A percentile compares a stretch with the other conserved stretches of the same genome.
phyloP scores from a whole-genome alignment of 2,113 vertebrate species.

The Galemys pyrenaicus region DNA sequence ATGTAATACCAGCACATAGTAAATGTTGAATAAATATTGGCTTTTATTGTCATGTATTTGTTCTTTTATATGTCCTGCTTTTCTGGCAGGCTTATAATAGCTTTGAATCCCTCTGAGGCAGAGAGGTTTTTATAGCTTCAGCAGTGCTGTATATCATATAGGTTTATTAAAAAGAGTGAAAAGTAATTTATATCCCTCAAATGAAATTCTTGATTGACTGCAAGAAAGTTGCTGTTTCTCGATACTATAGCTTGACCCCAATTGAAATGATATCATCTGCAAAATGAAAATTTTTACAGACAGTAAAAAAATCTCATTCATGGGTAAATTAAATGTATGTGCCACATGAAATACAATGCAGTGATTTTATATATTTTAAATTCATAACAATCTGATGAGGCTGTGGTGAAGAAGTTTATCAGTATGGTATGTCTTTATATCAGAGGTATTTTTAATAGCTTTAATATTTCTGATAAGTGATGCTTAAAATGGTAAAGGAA shows the following conservation, averaged over 20 bases:
- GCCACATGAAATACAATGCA: neutral
- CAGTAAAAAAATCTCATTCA: neutral
- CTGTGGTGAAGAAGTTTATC: slow-evolving; percentile 27
- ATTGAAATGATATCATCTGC: slow-evolving; percentile 45
- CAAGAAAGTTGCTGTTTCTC: slow-evolving; percentile 42
- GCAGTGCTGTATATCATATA: neutral
- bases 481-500: slow-evolving; percentile 30
- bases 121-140: slow-evolving; percentile 5
- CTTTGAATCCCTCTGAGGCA: neutral
- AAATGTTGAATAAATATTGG: neutral
- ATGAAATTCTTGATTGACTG: slow-evolving; percentile 18
- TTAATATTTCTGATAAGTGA: neutral
- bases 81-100: neutral
- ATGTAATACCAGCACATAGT: neutral
- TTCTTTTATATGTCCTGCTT: neutral
- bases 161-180: slow-evolving; percentile 41
- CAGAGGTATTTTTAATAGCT: neutral
- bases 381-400: neutral
- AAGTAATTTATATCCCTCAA: slow-evolving; percentile 42
- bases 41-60: neutral
- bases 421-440: slow-evolving; percentile 40
- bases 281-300: slow-evolving; percentile 55
- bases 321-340: slow-evolving; percentile 2
- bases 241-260: slow-evolving; percentile 25
- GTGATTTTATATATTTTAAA: slow-evolving; percentile 8